A percentile compares a stretch with the other conserved stretches of the same genome.
Conservation (phyloP, 2,888 invertebrate genomes). For the Drosophila mayaguana region DNA sequence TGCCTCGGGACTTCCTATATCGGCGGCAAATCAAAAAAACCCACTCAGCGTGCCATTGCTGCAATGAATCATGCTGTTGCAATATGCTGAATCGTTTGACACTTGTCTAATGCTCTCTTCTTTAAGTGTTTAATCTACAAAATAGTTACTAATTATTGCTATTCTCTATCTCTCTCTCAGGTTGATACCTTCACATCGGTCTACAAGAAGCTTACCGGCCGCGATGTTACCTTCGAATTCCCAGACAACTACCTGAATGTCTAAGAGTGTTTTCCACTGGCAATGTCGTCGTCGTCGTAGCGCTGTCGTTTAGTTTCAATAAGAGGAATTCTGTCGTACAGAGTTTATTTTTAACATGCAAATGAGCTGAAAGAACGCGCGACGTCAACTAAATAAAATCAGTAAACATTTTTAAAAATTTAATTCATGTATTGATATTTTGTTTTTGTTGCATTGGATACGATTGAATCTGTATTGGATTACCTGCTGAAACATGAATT, state of each 20-base stretch:
- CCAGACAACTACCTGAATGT: slow-evolving; percentile 97
- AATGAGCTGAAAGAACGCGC: slow-evolving; percentile 58
- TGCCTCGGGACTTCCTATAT: slow-evolving; percentile 81
- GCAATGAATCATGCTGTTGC: slow-evolving; percentile 22
- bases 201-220: slow-evolving; percentile 99
- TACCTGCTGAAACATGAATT: slow-evolving; percentile 18
- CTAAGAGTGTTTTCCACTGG: slow-evolving; percentile 71
- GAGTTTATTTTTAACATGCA: slow-evolving; percentile 62
- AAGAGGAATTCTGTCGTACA: slow-evolving; percentile 77
- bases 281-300: slow-evolving; percentile 39
- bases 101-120: slow-evolving; percentile 4
- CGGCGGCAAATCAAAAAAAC: slow-evolving; percentile 72
- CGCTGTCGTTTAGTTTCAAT: slow-evolving; percentile 60
- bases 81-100: slow-evolving; percentile 44
- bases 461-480: slow-evolving; percentile 18
- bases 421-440: slow-evolving; percentile 32
- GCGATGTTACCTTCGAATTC: slow-evolving; percentile 99
- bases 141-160: not conserved
- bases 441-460: slow-evolving; percentile 26
- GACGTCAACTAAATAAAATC: slow-evolving; percentile 73
- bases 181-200: slow-evolving; percentile 99
- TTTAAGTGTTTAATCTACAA: not conserved
- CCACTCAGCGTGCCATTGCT: slow-evolving; percentile 22
- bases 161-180: slow-evolving; percentile 86
- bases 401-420: slow-evolving; percentile 76